Conservation (phyloP, 2,888 invertebrate species). For the Caradrina clavipalpis region DNA sequence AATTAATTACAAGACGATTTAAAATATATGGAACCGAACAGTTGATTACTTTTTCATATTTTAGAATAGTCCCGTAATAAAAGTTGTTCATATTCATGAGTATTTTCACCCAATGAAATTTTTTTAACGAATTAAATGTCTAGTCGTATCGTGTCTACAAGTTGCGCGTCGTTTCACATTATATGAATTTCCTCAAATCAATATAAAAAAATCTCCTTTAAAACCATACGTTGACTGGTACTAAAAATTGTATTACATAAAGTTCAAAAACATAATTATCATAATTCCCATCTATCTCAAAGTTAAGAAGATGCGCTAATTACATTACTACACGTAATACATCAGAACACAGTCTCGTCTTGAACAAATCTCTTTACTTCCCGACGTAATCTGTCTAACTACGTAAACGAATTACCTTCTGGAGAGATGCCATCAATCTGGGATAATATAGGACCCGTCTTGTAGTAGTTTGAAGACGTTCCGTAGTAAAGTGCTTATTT, state of each 20-base stretch:
- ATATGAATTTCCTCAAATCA: too few relatives aligned
- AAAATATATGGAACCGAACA: too few relatives aligned
- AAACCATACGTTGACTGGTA: neutral
- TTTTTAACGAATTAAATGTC: too few relatives aligned
- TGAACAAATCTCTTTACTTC: constrained; percentile 65
- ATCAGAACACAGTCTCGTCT: constrained; percentile 54
- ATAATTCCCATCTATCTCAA: constrained; percentile 32
- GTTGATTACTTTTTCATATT: too few relatives aligned
- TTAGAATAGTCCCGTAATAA: too few relatives aligned
- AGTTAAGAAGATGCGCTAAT: constrained; percentile 50
- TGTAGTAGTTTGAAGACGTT: constrained; percentile 25
- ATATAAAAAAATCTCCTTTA: too few relatives aligned
- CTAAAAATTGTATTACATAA: neutral
- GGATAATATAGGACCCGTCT: constrained; percentile 45
- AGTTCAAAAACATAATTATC: constrained; percentile 19
- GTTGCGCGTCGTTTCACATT: too few relatives aligned
- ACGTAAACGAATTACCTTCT: constrained; percentile 66
- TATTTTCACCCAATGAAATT: too few relatives aligned
- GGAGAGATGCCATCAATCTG: constrained; percentile 48
- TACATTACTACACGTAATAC: constrained; percentile 59
- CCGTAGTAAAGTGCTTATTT: neutral
- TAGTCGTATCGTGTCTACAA: too few relatives aligned
- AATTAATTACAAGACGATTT: too few relatives aligned
- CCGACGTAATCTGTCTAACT: constrained; percentile 66
- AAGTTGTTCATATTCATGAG: too few relatives aligned